Conservation (phyloP, 2,797 vertebrate genomes). For the Gymnothorax javanicus region DNA sequence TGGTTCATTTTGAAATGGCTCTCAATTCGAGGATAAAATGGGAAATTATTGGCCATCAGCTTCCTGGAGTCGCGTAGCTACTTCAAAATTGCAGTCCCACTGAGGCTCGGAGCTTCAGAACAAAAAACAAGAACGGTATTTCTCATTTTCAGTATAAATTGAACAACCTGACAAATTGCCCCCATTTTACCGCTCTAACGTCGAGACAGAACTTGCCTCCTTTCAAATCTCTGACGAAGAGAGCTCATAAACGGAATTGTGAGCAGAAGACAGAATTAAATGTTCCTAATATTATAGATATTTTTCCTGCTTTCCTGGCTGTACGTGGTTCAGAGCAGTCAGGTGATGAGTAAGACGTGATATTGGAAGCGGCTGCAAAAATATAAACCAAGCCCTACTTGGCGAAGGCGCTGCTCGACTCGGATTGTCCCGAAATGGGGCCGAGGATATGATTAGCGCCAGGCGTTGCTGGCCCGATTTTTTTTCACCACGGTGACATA, state of each 20-base stretch:
- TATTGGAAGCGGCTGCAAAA: slow-evolving; percentile 40
- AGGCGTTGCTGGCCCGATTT: slow-evolving; percentile 25
- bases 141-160: background rate
- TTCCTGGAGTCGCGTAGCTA: background rate
- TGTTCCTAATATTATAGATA: slow-evolving; percentile 33
- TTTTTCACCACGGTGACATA: background rate
- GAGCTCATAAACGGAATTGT: background rate
- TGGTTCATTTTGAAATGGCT: slow-evolving; percentile 7
- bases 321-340: slow-evolving; percentile 71
- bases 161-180: slow-evolving; percentile 17
- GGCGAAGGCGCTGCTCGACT: background rate
- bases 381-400: background rate
- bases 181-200: background rate
- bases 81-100: background rate
- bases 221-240: background rate
- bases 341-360: background rate
- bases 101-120: background rate
- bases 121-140: background rate
- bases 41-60: slow-evolving; percentile 15
- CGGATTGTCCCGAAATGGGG: background rate
- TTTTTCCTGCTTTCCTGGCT: slow-evolving; percentile 74
- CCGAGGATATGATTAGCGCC: background rate
- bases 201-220: background rate
- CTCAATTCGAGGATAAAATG: background rate
- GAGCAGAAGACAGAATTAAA: background rate